Conservation (phyloP, 2,113 vertebrate species). For the Ariopsis seemanni region DNA sequence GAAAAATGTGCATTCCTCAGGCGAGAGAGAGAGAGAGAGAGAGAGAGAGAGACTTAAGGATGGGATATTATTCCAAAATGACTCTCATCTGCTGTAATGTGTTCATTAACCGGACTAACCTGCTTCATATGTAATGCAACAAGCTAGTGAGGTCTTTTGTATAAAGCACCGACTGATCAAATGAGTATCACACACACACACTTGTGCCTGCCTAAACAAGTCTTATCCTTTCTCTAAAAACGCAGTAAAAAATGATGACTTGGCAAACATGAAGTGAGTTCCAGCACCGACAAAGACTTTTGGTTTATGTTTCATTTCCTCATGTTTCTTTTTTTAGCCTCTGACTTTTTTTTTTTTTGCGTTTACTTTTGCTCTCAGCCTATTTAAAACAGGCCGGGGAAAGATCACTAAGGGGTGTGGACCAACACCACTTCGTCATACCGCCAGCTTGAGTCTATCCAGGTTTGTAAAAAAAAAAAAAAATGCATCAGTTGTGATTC, state of each 20-base stretch:
- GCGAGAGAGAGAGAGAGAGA: accelerated
- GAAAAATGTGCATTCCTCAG: not conserved
- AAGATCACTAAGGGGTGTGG: not conserved
- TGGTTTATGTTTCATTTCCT: not conserved
- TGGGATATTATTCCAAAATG: not conserved
- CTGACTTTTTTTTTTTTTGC: not conserved
- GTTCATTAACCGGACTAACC: constrained; percentile 7
- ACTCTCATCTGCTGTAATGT: not conserved
- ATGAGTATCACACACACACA: constrained; percentile 1
- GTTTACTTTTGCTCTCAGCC: not conserved
- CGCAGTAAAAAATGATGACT: not conserved
- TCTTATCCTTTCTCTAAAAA: not conserved
- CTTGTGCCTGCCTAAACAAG: not conserved
- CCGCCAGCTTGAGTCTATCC: not conserved
- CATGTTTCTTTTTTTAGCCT: not conserved
- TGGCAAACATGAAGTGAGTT: not conserved
- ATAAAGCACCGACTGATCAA: not conserved
- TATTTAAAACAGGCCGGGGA: not conserved
- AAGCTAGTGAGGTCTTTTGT: constrained; percentile 7
- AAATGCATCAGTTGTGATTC: not conserved
- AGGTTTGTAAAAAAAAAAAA: not conserved
- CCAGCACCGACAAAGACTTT: not conserved
- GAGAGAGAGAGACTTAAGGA: too few species aligned
- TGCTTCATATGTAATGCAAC: not conserved
- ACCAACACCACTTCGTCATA: not conserved